Percentiles rank a stretch among this genome's conserved stretches.
Evolutionary conservation across 2,797 vertebrate species (phyloP).

Genomic region (Octomys mimax): DNA sequence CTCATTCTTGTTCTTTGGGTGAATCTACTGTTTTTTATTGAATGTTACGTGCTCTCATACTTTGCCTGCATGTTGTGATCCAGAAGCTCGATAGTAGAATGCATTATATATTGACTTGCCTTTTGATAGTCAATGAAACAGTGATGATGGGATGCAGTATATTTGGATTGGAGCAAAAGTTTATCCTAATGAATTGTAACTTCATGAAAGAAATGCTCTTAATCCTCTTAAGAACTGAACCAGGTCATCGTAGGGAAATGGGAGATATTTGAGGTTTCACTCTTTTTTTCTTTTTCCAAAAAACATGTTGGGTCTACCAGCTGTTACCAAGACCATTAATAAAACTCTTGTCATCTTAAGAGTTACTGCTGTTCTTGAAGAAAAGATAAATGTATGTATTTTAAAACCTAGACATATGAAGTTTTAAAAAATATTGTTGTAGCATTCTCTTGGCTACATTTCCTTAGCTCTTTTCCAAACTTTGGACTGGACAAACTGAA

Average conservation of each 20-base stretch:
- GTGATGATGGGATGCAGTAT: conserved; percentile 47
- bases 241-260: conserved; percentile 63
- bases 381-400: conserved; percentile 84
- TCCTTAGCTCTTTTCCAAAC: conserved; percentile 77
- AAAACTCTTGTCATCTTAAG: conserved; percentile 75
- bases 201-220: conserved; percentile 72
- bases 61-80: conserved; percentile 25
- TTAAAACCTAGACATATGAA: conserved; percentile 83
- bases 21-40: conserved; percentile 44
- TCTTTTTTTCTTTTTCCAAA: background rate
- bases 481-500: conserved; percentile 77
- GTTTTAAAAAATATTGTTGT: conserved; percentile 82
- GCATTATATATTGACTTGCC: conserved; percentile 11
- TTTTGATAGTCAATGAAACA: conserved; percentile 64
- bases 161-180: conserved; percentile 70
- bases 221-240: conserved; percentile 68
- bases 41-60: background rate
- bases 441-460: conserved; percentile 85
- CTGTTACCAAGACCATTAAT: conserved; percentile 75
- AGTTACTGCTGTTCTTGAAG: conserved; percentile 79
- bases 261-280: conserved; percentile 67
- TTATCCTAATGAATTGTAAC: conserved; percentile 79
- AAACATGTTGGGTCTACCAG: conserved; percentile 40
- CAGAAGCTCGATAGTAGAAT: conserved; percentile 45
- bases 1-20: background rate